Base-by-base conservation (phyloP, 2,113 vertebrate species). In the Picathartes gymnocephalus region DNA sequence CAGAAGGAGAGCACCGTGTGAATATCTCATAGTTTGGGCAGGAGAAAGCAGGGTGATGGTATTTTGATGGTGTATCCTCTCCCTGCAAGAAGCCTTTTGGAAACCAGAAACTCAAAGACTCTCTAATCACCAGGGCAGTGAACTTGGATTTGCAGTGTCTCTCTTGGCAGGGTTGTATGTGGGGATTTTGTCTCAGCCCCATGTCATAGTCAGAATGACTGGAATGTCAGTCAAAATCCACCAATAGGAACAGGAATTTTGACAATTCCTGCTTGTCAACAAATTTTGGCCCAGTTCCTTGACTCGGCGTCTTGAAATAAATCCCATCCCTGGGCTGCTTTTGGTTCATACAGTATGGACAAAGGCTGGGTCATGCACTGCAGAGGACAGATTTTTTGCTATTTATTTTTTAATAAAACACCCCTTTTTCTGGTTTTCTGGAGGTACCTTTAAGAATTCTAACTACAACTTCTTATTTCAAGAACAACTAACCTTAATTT, bases 231-330 rank as follows among this genome's bases (percentile, higher is more conserved):
- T 62, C 78, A 97, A 94, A 97, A 93, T 95, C 92, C 4, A 0
- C 85, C 77, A 91, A 91, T 1, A 61, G 70, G 58, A 88, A 61
- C 78, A 93, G 74, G 93, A 93, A 95, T 94, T 92, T 93, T 56
- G 56, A 47, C 27, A 81, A 56, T 94, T 96, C 85, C 85, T 83
- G 58, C 44, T 73, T 68, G 48, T 80, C 78, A 78, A 62, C 21
- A 77, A 47, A 85, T 81, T 95, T 97, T 97, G 90, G 78, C 81
- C 65, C 92, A 97, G 86, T 97, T 96, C 94, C 93, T 88, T 91
- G 39, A 56, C 45, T 81, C 1, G 1, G 24, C 77, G 51, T 58
- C 56, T 60, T 83, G 76, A 86, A 94, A 80, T 58, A 90, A 89
- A 93, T 86, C 72, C 39, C 23, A 71, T 45, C 40, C 53, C 33